phyloP scores from a whole-genome alignment of 2,797 vertebrate species.

The Sebastes aleutianus region DNA sequence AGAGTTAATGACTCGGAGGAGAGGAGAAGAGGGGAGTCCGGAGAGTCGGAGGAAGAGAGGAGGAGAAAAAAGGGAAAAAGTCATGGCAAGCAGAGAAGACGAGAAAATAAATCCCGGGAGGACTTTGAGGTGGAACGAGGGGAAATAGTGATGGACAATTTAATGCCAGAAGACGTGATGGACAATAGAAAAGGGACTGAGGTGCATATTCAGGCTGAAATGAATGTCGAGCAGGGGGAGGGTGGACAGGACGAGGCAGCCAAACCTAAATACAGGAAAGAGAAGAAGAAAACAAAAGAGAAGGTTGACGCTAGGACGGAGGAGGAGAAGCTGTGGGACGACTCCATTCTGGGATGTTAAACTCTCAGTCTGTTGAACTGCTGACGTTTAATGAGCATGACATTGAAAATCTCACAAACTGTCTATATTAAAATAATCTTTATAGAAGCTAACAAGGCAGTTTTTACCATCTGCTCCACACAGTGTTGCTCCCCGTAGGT shows the following conservation, averaged over 20 bases:
- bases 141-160: conserved; percentile 18
- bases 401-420: not conserved
- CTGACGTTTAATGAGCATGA: not conserved
- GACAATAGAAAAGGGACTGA: conserved; percentile 52
- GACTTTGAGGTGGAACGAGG: conserved; percentile 25
- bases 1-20: conserved; percentile 32
- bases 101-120: conserved; percentile 27
- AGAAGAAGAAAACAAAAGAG: conserved; percentile 80
- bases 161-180: conserved; percentile 31
- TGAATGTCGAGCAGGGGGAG: conserved; percentile 36
- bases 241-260: conserved; percentile 39
- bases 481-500: not conserved
- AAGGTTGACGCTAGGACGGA: conserved; percentile 82
- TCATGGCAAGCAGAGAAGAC: conserved; percentile 30
- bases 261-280: conserved; percentile 80
- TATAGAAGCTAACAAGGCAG: not conserved
- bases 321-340: conserved; percentile 90
- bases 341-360: conserved; percentile 87
- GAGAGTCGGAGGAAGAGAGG: conserved; percentile 38
- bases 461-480: conserved; percentile 3
- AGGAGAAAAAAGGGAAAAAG: conserved; percentile 38
- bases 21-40: conserved; percentile 51
- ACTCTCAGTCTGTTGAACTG: not conserved
- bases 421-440: not conserved
- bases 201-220: conserved; percentile 54